Evolutionary conservation across 2,888 invertebrate genomes (phyloP).

Genomic region (Poecilobothrus nobilitatus): DNA sequence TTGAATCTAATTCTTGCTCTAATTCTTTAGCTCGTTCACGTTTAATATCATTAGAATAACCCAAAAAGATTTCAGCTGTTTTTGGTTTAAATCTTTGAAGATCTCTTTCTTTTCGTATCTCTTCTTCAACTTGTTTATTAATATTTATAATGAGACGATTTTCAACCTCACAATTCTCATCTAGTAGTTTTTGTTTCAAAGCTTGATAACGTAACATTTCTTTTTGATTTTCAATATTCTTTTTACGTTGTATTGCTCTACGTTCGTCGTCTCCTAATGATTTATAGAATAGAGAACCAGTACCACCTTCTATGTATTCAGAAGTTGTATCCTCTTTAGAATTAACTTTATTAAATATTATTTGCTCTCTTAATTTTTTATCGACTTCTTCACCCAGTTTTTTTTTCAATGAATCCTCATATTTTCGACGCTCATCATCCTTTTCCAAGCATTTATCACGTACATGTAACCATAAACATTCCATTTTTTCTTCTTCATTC

Average conservation of each 20-base stretch:
- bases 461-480: conserved; percentile 31
- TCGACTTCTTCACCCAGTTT: neutral
- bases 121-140: neutral
- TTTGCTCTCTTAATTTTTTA: neutral
- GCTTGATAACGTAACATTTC: neutral
- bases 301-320: neutral
- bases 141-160: neutral
- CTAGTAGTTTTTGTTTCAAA: neutral
- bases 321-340: neutral
- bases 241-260: neutral
- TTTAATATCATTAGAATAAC: neutral
- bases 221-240: neutral
- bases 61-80: conserved; percentile 2
- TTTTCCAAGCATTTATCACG: conserved; percentile 26
- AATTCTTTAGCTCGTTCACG: neutral
- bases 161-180: neutral
- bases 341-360: neutral
- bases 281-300: neutral
- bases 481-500: conserved; percentile 27
- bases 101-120: neutral
- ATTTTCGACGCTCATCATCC: conserved; percentile 25
- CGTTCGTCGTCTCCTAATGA: neutral
- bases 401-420: conserved; percentile 26
- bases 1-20: neutral
- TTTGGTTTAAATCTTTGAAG: neutral